Conservation (phyloP, 2,888 invertebrate species). For the Pharmacophagus antenor region DNA sequence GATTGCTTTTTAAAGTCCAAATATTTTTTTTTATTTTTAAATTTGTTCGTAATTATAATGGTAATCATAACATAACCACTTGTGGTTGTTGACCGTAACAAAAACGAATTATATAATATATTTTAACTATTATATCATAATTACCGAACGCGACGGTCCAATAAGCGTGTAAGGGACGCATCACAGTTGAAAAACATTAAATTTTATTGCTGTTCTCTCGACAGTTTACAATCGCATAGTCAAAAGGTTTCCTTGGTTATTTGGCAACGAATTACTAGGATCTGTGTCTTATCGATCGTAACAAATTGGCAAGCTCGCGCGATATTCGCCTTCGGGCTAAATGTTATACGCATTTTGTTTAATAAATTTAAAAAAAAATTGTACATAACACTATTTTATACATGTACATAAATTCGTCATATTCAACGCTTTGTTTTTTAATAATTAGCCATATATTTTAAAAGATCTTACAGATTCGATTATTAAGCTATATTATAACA, state of each 20-base stretch:
- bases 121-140: too few relatives aligned
- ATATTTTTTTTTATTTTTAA: too few relatives aligned
- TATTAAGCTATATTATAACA: too few relatives aligned
- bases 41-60: too few relatives aligned
- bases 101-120: too few relatives aligned
- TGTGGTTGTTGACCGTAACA: background rate
- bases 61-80: too few relatives aligned
- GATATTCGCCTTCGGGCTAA: slow-evolving; percentile 3
- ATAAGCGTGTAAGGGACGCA: background rate
- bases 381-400: background rate
- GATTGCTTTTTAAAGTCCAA: too few relatives aligned
- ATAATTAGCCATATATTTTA: too few relatives aligned
- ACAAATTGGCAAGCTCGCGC: slow-evolving; percentile 19
- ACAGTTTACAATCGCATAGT: slow-evolving; percentile 13
- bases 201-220: slow-evolving; percentile 10
- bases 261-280: slow-evolving; percentile 25
- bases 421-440: background rate
- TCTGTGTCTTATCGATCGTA: slow-evolving; percentile 20
- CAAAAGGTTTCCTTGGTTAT: slow-evolving; percentile 16
- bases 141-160: too few relatives aligned
- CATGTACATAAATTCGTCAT: background rate
- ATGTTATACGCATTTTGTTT: slow-evolving; percentile 2
- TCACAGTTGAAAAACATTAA: slow-evolving; percentile 13
- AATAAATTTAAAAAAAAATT: slow-evolving; percentile 3
- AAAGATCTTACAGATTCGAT: too few relatives aligned